Evolutionary conservation across 2,888 invertebrate species (phyloP).

Genomic region (Eurois occulta): DNA sequence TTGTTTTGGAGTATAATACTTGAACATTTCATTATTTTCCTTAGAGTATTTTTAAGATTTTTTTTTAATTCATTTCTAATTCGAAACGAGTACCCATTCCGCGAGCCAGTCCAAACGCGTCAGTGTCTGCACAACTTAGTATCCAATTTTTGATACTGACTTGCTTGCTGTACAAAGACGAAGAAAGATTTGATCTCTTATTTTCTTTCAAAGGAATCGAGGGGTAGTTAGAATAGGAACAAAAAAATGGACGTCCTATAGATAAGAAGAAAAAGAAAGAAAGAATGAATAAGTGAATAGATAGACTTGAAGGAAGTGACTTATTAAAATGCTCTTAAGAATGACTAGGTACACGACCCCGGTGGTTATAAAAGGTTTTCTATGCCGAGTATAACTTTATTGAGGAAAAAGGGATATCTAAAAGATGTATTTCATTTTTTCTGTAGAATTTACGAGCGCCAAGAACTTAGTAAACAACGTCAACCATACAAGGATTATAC

Average conservation of each 20-base stretch:
- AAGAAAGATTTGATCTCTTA: slow-evolving; percentile 21
- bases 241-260: slow-evolving; percentile 46
- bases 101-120: slow-evolving; percentile 9
- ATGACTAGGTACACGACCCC: slow-evolving; percentile 55
- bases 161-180: slow-evolving; percentile 16
- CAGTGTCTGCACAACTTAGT: neutral
- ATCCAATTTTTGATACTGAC: slow-evolving; percentile 12
- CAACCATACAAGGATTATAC: neutral
- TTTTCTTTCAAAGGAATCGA: slow-evolving; percentile 21
- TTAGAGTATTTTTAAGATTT: neutral
- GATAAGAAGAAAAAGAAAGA: slow-evolving; percentile 25
- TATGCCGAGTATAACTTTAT: slow-evolving; percentile 35
- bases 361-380: slow-evolving; percentile 51
- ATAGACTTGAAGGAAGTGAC: slow-evolving; percentile 56
- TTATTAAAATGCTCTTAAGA: slow-evolving; percentile 57
- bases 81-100: neutral
- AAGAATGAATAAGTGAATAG: slow-evolving; percentile 23
- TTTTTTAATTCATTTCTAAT: neutral
- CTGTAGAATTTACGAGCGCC: slow-evolving; percentile 23
- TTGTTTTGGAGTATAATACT: neutral
- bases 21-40: slow-evolving; percentile 14
- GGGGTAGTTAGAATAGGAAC: slow-evolving; percentile 31
- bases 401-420: slow-evolving; percentile 7
- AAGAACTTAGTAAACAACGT: slow-evolving; percentile 20
- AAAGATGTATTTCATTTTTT: slow-evolving; percentile 31